A percentile compares a stretch with the other conserved stretches of the same genome.
These are phyloP conservation scores for Charadrius vociferus DNA, from an alignment of 2,113 vertebrate species.

Conservation along the genomic window DNA sequence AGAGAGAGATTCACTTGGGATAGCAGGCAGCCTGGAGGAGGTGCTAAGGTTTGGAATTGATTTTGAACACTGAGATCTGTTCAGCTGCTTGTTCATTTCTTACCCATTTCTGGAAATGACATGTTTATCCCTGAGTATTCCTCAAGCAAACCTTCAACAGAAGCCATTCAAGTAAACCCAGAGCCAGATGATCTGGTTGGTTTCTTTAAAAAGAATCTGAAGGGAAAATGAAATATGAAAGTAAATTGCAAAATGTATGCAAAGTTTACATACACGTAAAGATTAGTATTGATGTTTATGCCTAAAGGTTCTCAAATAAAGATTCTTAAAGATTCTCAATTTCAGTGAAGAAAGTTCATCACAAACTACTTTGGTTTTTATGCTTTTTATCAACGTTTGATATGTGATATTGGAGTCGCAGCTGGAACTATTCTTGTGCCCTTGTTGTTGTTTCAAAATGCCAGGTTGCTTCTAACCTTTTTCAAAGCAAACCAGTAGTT, in stretches of 20 bases:
- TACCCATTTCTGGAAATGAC: background rate
- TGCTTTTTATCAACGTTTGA: background rate
- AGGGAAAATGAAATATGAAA: background rate
- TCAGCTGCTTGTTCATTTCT: background rate
- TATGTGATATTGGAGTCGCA: background rate
- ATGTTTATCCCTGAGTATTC: background rate
- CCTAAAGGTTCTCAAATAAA: background rate
- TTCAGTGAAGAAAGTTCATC: background rate
- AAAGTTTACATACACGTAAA: background rate
- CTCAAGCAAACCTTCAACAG: background rate
- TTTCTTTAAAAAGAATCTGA: background rate
- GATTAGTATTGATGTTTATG: background rate
- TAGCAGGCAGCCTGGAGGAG: background rate
- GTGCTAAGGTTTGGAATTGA: background rate
- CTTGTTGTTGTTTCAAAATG: background rate
- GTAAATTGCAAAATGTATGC: background rate
- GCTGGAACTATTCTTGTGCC: background rate
- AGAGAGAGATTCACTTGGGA: background rate
- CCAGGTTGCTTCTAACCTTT: background rate
- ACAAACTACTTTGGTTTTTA: background rate
- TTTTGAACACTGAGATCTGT: background rate
- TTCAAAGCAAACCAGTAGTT: background rate
- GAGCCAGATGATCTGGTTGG: background rate
- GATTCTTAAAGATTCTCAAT: background rate
- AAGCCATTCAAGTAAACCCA: background rate